phyloP scores from a whole-genome alignment of 2,888 invertebrate species.

The Stenodema calcarata region DNA sequence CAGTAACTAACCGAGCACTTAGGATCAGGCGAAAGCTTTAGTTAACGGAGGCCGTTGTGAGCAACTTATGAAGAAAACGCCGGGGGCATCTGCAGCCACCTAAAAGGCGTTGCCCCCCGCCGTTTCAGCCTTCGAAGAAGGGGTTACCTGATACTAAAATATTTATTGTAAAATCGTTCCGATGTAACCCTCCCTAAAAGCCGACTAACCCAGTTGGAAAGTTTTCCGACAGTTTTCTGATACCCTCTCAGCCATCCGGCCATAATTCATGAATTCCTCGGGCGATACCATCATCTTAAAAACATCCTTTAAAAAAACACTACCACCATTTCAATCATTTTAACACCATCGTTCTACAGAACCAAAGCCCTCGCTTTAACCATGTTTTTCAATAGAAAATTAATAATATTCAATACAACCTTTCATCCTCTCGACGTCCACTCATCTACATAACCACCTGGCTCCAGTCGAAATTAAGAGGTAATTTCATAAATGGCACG shows the following conservation, averaged over 20 bases:
- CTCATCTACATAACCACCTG: too few species aligned
- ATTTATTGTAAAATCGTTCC: conserved; percentile 2
- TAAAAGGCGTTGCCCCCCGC: background rate
- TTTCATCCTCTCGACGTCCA: too few species aligned
- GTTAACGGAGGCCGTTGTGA: background rate
- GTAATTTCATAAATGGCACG: too few species aligned
- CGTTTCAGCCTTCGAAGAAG: background rate
- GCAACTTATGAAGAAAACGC: background rate
- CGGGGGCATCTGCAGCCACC: background rate
- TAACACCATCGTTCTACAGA: too few species aligned
- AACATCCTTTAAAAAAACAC: background rate
- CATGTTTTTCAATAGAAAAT: too few species aligned
- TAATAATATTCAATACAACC: too few species aligned
- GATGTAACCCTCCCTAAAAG: conserved; percentile 19
- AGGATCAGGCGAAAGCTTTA: background rate
- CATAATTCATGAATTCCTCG: conserved; percentile 17
- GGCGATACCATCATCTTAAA: background rate
- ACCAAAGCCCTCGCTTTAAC: too few species aligned
- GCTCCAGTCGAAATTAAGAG: too few species aligned
- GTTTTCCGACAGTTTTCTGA: conserved; percentile 26
- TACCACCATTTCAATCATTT: too few species aligned
- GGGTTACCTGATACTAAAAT: background rate
- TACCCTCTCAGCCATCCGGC: conserved; percentile 13
- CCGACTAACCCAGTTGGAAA: conserved; percentile 31
- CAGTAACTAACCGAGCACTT: background rate